Evolutionary conservation across 2,797 vertebrate genomes (phyloP), one percentile per base, ranked within the genome.

Genomic region (Coilia nasus): DNA sequence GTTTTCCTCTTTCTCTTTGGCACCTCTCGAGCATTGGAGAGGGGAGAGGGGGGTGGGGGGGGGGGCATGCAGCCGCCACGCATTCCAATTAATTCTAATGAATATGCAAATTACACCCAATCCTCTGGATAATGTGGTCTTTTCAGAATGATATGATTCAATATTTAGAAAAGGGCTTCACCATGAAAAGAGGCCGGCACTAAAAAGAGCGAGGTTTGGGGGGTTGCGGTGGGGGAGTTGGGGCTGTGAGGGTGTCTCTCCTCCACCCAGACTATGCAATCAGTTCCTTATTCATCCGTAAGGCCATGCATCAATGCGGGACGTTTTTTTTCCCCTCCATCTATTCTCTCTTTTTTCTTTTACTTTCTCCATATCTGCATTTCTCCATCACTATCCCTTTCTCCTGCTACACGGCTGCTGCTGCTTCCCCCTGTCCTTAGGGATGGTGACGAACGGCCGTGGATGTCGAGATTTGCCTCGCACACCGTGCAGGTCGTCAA

Each of bases 71-170:
- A 82, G 82, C 86, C 81, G 88, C 86, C 82, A 88, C 80, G 85
- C 83, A 88, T 89, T 91, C 88, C 89, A 89, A 91, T 91, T 89
- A 91, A 90, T 87, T 88, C 89, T 89, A 88, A 90, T 89, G 89
- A 90, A 89, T 91, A 91, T 91, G 90, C 89, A 90, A 90, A 90
- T 90, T 85, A 82, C 83, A 83, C 86, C 80, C 81, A 90, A 88
- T 90, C 83, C 88, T 91, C 87, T 85, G 88, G 89, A 89, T 90
- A 89, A 90, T 87, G 85, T 87, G 87, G 87, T 90, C 89, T 90
- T 91, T 91, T 90, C 90, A 88, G 85, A 89, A 87, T 89, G 84
- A 85, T 86, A 83, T 83, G 85, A 89, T 88, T 89, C 84, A 88
- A 88, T 90, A 90, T 90, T 88, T 89, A 75, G 86, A 90, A 88